Percentiles rank a stretch among this genome's conserved stretches.
phyloP scores from a whole-genome alignment of 2,888 invertebrate species.

The Tiliacea aurago region DNA sequence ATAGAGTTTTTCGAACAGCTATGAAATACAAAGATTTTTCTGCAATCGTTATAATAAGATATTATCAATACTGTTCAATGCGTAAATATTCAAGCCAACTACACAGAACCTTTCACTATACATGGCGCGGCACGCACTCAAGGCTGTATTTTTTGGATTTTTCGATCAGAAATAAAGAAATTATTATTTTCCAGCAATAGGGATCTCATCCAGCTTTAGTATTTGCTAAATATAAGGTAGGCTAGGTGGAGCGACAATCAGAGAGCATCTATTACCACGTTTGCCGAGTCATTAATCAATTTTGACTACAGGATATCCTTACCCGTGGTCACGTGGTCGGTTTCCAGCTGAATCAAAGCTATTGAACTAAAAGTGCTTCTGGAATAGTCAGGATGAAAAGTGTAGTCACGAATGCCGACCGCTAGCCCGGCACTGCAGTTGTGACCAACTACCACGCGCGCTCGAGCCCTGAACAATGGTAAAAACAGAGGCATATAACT shows the following conservation, averaged over 20 bases:
- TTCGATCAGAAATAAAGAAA: no score
- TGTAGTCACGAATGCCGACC: conserved; percentile 69
- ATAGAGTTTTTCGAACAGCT: no score
- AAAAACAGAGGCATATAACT: not conserved
- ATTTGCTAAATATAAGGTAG: not conserved
- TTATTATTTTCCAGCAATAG: no score
- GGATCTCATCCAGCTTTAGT: no score
- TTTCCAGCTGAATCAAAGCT: conserved; percentile 72
- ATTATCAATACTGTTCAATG: no score
- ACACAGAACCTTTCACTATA: no score
- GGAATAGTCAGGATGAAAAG: conserved; percentile 72
- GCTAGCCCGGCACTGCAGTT: conserved; percentile 64
- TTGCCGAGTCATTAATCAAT: not conserved
- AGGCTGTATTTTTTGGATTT: no score
- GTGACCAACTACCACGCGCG: conserved; percentile 69
- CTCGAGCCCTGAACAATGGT: conserved; percentile 56
- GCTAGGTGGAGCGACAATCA: not conserved
- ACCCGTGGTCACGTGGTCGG: conserved; percentile 44
- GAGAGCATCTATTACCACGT: not conserved
- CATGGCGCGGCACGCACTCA: no score
- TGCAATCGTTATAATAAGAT: no score
- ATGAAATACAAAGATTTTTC: no score
- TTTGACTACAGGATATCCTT: conserved; percentile 3
- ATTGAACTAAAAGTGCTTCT: conserved; percentile 65
- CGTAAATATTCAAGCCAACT: no score